Conservation (phyloP, 2,113 vertebrate species). For the Condylura cristata region DNA sequence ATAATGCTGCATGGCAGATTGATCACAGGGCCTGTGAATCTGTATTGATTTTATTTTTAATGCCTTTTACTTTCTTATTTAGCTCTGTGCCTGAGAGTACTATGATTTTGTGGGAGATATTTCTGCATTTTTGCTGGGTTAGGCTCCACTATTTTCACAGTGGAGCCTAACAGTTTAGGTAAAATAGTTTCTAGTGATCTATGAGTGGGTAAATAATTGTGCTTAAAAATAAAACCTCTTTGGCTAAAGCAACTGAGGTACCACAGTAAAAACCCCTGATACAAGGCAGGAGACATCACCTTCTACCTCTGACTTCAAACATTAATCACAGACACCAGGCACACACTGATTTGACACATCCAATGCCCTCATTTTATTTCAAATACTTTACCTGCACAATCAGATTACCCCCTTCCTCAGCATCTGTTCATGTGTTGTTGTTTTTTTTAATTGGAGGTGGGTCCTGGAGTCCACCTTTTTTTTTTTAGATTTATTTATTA, state of each 20-base stretch:
- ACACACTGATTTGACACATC: neutral
- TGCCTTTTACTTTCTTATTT: neutral
- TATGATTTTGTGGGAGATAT: neutral
- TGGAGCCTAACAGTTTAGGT: constrained; percentile 26
- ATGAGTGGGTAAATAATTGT: neutral
- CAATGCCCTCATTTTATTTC: neutral
- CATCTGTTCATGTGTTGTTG: neutral
- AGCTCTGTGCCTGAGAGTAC: neutral
- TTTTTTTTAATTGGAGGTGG: too few relatives aligned
- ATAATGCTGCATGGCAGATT: neutral
- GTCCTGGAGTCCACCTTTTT: too few relatives aligned
- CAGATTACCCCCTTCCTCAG: neutral
- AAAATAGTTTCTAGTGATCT: constrained; percentile 36
- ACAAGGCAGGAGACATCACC: neutral
- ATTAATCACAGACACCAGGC: neutral
- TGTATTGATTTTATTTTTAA: neutral
- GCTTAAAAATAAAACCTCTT: neutral
- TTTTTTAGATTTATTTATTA: too few relatives aligned
- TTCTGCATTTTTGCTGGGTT: constrained; percentile 31
- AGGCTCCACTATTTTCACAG: neutral
- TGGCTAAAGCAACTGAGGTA: neutral
- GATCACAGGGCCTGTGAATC: neutral
- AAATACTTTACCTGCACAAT: constrained; percentile 16
- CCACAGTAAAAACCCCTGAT: neutral
- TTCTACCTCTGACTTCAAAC: neutral